These are phyloP conservation scores for Molossus alvarezi DNA, from an alignment of 2,797 vertebrate species.

Conservation along the genomic window DNA sequence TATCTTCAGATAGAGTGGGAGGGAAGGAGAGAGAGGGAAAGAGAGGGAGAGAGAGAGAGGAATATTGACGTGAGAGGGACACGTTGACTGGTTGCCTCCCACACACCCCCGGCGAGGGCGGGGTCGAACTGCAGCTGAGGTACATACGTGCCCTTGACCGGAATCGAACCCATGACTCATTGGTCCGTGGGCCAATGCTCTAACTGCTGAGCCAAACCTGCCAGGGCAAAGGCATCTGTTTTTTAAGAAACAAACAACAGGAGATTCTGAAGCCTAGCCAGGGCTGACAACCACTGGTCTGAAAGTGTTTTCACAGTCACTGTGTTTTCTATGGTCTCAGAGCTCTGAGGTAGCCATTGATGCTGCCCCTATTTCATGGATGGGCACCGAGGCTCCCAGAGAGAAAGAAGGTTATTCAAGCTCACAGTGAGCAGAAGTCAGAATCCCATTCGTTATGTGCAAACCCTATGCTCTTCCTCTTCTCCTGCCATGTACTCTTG, in stretches of 20 bases:
- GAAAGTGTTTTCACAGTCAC: neutral
- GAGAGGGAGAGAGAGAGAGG: too few species aligned
- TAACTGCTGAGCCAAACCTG: too few species aligned
- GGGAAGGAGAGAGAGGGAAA: too few species aligned
- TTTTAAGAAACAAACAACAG: neutral
- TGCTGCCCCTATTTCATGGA: neutral
- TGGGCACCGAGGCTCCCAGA: neutral
- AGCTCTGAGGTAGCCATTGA: neutral
- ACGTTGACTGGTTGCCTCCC: too few species aligned
- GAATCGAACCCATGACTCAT: too few species aligned
- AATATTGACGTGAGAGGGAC: too few species aligned
- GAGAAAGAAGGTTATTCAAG: neutral
- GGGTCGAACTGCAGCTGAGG: too few species aligned
- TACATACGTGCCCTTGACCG: too few species aligned
- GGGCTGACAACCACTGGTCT: neutral
- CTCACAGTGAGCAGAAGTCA: neutral
- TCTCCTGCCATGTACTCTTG: neutral
- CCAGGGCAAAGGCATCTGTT: neutral
- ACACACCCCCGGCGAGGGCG: too few species aligned
- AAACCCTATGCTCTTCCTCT: neutral
- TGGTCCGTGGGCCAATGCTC: too few species aligned
- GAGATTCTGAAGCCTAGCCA: neutral
- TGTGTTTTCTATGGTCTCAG: neutral
- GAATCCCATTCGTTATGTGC: neutral
- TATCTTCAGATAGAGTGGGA: too few species aligned